A percentile compares a stretch with the other conserved stretches of the same genome.
These are phyloP conservation scores for Chrysochloris asiatica DNA, from an alignment of 2,113 vertebrate genomes.

Conservation along the genomic window DNA sequence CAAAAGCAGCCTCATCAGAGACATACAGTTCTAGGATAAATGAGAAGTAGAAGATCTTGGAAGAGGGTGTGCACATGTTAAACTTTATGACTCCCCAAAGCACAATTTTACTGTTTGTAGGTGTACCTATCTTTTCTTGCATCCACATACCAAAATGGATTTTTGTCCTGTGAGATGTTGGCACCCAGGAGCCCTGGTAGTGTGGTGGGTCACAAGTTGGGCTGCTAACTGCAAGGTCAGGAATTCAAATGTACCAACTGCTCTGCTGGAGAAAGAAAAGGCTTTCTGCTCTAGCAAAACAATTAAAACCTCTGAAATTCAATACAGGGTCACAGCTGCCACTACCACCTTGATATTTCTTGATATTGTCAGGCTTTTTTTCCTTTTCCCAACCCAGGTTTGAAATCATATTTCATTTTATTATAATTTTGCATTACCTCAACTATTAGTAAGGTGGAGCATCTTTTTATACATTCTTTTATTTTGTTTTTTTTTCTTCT, in stretches of 20 bases:
- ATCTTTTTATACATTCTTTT: not conserved
- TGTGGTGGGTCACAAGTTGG: too few species aligned
- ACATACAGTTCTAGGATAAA: not conserved
- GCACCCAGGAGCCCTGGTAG: too few species aligned
- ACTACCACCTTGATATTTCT: not conserved
- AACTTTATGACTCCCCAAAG: not conserved
- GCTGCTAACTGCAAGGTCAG: too few species aligned
- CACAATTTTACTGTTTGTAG: not conserved
- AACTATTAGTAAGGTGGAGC: not conserved
- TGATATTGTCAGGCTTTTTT: not conserved
- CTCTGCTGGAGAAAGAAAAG: too few species aligned
- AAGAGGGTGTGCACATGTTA: not conserved
- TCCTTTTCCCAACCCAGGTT: not conserved
- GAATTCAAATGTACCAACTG: too few species aligned
- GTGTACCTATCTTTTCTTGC: not conserved
- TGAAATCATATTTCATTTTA: not conserved
- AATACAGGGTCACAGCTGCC: too few species aligned
- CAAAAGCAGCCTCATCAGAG: not conserved
- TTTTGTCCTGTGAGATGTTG: not conserved
- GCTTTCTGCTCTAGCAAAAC: too few species aligned
- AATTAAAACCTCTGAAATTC: too few species aligned
- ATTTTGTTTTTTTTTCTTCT: not conserved
- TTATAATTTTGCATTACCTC: constrained; percentile 17
- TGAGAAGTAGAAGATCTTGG: not conserved
- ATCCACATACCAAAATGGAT: not conserved